Conservation (phyloP, 2,888 invertebrate genomes). For the Acanthosepion esculentum region DNA sequence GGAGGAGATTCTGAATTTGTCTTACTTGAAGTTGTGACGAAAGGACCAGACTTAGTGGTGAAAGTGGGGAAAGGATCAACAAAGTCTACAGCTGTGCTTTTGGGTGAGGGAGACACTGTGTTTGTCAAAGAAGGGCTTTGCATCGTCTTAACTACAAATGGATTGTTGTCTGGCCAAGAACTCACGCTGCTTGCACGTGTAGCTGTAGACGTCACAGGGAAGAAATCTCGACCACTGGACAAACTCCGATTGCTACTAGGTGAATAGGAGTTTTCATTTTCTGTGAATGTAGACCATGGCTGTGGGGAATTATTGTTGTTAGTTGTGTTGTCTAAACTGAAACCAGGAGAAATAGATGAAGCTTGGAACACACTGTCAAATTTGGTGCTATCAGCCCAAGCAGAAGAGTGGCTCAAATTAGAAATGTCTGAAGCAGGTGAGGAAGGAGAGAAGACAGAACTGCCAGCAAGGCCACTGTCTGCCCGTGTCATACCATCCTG, state of each 20-base stretch:
- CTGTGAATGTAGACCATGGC: conserved; percentile 38
- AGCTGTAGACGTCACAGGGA: neutral
- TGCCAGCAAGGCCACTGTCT: neutral
- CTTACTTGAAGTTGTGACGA: neutral
- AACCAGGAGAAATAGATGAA: conserved; percentile 35
- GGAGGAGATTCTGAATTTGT: neutral
- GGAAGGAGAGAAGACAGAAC: conserved; percentile 35
- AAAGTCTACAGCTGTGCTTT: neutral
- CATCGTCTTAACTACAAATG: neutral
- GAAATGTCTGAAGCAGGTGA: neutral
- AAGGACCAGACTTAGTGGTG: neutral
- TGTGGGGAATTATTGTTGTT: neutral
- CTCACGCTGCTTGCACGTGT: neutral
- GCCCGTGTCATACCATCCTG: conserved; percentile 35
- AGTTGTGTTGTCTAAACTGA: neutral
- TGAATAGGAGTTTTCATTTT: conserved; percentile 42
- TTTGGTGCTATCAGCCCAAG: conserved; percentile 25
- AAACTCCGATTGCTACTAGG: conserved; percentile 34
- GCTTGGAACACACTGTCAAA: neutral
- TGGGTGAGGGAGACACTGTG: conserved; percentile 6
- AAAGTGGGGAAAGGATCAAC: neutral
- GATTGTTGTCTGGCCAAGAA: conserved; percentile 43
- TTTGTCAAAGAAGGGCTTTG: conserved; percentile 2
- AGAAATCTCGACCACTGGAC: neutral
- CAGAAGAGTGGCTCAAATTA: neutral